Evolutionary conservation across 2,888 invertebrate genomes (phyloP).

Genomic region (Monoplex corrugatus): DNA sequence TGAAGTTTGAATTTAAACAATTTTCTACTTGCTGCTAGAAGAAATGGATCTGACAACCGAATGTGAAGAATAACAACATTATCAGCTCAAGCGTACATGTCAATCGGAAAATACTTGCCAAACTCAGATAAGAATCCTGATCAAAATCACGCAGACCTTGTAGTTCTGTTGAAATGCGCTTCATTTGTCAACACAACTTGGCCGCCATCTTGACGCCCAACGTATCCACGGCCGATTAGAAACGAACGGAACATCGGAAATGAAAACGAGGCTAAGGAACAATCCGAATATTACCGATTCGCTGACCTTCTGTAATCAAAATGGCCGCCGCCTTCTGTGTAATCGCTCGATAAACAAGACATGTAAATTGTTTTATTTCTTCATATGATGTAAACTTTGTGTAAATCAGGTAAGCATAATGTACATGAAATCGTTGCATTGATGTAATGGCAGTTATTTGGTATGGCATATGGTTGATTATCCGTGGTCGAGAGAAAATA

Average conservation of each 20-base stretch:
- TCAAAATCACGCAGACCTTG: background rate
- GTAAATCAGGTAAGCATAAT: conserved; percentile 29
- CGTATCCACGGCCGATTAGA: conserved; percentile 67
- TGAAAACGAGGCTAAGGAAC: conserved; percentile 58
- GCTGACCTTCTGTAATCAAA: conserved; percentile 51
- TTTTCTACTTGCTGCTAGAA: too few relatives aligned
- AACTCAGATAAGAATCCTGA: background rate
- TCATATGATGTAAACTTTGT: background rate
- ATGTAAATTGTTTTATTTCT: conserved; percentile 39
- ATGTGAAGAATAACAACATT: background rate
- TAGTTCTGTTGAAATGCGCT: too few relatives aligned
- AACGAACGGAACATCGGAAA: conserved; percentile 52
- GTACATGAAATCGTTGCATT: background rate
- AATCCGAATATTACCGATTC: conserved; percentile 45
- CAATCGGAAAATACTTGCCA: background rate
- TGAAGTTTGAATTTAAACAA: too few relatives aligned
- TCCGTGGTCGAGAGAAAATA: background rate
- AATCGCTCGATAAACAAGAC: conserved; percentile 58
- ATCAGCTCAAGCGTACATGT: too few relatives aligned
- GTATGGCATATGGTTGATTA: background rate
- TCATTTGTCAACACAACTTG: background rate
- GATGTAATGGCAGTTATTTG: background rate
- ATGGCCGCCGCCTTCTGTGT: conserved; percentile 58
- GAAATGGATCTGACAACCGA: background rate
- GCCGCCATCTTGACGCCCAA: conserved; percentile 76